Percentiles rank a stretch among this genome's conserved stretches.
Evolutionary conservation across 2,113 vertebrate species (phyloP).

Genomic region (Xiphophorus hellerii): DNA sequence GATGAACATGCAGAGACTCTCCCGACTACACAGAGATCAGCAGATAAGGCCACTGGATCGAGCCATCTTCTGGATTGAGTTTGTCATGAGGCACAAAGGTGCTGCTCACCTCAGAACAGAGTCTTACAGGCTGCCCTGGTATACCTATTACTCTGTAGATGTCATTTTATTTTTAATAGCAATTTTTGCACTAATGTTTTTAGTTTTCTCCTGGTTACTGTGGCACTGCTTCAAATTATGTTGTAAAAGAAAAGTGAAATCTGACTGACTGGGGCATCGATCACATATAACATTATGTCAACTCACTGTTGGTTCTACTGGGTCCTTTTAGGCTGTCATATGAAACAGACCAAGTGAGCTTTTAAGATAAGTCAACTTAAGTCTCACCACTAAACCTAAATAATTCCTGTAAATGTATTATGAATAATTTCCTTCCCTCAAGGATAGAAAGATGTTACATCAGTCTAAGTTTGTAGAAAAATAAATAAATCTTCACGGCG

Average conservation of each 20-base stretch:
- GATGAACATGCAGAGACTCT: constrained; percentile 76
- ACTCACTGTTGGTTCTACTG: not conserved
- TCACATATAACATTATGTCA: not conserved
- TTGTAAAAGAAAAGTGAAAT: constrained; percentile 45
- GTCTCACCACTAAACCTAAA: not conserved
- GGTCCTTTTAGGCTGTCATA: not conserved
- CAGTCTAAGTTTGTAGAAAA: not conserved
- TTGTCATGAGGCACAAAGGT: constrained; percentile 79
- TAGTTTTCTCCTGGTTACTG: not conserved
- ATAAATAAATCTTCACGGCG: not conserved
- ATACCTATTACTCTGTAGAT: constrained; percentile 73
- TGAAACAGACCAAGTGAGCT: not conserved
- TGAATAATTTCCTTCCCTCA: not conserved
- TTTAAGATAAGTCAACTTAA: not conserved
- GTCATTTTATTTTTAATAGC: constrained; percentile 47
- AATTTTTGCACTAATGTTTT: not conserved
- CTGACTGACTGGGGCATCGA: constrained; percentile 15
- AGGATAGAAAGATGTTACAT: not conserved
- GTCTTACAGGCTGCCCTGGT: constrained; percentile 77
- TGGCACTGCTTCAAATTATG: constrained; percentile 36
- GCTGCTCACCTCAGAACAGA: constrained; percentile 76
- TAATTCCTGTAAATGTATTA: not conserved
- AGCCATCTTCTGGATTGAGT: constrained; percentile 82
- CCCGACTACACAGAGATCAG: constrained; percentile 73
- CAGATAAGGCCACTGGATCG: constrained; percentile 66